Evolutionary conservation across 1,140 invertebrate species (phyloP), one percentile per base, ranked within the genome.

Genomic region (Ditylenchus dipsaci): DNA sequence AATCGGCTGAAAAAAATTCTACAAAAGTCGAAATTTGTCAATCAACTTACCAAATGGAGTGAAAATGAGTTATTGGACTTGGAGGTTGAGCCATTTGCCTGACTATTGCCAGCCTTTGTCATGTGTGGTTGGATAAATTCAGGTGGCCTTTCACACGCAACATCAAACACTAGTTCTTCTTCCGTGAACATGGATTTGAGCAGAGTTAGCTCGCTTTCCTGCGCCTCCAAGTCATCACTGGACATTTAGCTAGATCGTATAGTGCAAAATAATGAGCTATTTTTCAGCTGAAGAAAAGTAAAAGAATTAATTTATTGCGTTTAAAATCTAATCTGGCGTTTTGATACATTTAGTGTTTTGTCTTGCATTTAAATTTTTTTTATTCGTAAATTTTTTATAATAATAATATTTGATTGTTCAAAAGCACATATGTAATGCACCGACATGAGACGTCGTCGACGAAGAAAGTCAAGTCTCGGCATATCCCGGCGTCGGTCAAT

Each of bases 371-470:
- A 57, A 57, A 57, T 5, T 5, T 57, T 57, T 11, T 30, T 57
- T 30, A 5, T 5, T 26, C 11, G 53, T 11, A 57, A 3, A 23
- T 57, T 26, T 57, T 57, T 5, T 30, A 29, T 3, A 3, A 23
- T 23, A 57, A 57, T 11, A 23, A 57, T 5, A 29, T 38, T 38
- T 30, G 11, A 29, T 57, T 30, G 53, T 11, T 5, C 21, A 57
- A 29, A 57, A 57, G 27, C 17, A 1, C n/a, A 61, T 61, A 27
- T 33, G 59, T 45, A 61, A 61, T 33, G 59, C 29, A 61, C 17
- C 29, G 29, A 19, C 59, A 38, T 61, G 59, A 61, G 49, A 53
- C 49, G 49, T 26, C 49, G 49, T 21, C 49, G 49, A 53, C n/a
- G 49, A 53, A 53, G 49, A 53, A 19, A 21, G 49, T 57, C 3